These are phyloP conservation scores for Philypnodon macrostomus DNA, from an alignment of 2,797 vertebrate genomes.

Conservation along the genomic window DNA sequence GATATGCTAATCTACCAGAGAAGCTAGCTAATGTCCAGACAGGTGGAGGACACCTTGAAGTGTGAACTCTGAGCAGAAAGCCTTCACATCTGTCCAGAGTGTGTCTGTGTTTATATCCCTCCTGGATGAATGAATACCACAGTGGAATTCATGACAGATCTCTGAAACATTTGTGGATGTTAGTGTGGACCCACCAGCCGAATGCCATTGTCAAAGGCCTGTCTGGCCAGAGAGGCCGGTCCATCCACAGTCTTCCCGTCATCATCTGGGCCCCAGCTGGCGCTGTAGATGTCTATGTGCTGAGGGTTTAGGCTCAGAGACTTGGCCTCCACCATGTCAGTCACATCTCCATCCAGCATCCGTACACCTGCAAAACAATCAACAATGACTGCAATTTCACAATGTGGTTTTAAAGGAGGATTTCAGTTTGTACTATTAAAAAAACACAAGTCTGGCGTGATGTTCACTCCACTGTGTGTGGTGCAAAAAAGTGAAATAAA, in stretches of 20 bases:
- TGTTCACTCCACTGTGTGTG: no score
- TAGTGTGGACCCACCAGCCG: constrained; percentile 80
- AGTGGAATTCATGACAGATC: constrained; percentile 12
- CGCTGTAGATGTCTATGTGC: constrained; percentile 97
- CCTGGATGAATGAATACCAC: constrained; percentile 23
- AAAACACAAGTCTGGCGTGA: no score
- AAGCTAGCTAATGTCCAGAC: no score
- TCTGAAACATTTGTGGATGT: constrained; percentile 13
- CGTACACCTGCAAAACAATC: constrained; percentile 83
- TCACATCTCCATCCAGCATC: constrained; percentile 97
- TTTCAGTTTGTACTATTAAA: no score
- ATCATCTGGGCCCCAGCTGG: constrained; percentile 97
- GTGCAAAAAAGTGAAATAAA: no score
- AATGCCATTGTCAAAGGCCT: constrained; percentile 97
- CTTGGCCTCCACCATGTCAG: constrained; percentile 98
- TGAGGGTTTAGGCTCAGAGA: constrained; percentile 94
- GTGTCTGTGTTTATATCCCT: constrained; percentile 12
- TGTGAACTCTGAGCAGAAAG: no score
- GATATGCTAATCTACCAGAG: no score
- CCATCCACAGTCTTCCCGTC: constrained; percentile 97
- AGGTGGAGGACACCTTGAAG: no score
- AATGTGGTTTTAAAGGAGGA: no score
- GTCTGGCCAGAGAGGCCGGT: constrained; percentile 92
- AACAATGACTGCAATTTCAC: no score
- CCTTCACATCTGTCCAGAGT: constrained; percentile 13